Percentiles rank a stretch among this genome's conserved stretches.
Evolutionary conservation across 2,888 invertebrate genomes (phyloP).

Genomic region (Limnephilus lunatus): DNA sequence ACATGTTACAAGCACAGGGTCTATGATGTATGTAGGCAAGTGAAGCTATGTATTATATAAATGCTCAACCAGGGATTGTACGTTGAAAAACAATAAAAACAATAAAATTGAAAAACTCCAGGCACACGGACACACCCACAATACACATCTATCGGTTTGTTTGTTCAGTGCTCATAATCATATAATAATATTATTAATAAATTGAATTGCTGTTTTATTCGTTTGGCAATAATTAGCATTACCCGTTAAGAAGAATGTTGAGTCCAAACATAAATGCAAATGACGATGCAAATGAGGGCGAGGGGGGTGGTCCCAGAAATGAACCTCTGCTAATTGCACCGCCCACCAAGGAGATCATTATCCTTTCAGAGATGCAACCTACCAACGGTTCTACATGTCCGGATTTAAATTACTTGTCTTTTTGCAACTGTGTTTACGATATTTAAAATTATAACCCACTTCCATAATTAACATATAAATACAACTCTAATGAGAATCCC

Average conservation of each 20-base stretch:
- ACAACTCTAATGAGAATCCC: neutral
- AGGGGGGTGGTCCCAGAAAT: conserved; percentile 26
- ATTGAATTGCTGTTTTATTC: neutral
- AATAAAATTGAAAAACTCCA: no score
- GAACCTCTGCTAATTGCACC: conserved; percentile 25
- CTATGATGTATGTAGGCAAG: no score
- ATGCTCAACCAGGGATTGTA: no score
- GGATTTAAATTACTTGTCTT: neutral
- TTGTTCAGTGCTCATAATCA: neutral
- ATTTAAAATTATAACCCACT: neutral
- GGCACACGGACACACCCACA: no score
- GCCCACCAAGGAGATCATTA: conserved; percentile 13
- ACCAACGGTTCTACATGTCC: neutral
- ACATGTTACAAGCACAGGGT: no score
- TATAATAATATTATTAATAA: neutral
- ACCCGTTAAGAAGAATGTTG: conserved; percentile 13
- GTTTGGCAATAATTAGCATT: conserved; percentile 9
- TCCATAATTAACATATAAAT: neutral
- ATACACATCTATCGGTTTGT: no score
- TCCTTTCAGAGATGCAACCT: conserved; percentile 4
- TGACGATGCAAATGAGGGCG: conserved; percentile 12
- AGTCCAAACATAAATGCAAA: conserved; percentile 34
- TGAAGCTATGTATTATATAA: no score
- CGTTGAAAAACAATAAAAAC: no score
- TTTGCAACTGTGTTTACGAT: neutral